These are phyloP conservation scores for Aspidapion aeneum DNA, from an alignment of 2,888 invertebrate genomes.

Conservation along the genomic window DNA sequence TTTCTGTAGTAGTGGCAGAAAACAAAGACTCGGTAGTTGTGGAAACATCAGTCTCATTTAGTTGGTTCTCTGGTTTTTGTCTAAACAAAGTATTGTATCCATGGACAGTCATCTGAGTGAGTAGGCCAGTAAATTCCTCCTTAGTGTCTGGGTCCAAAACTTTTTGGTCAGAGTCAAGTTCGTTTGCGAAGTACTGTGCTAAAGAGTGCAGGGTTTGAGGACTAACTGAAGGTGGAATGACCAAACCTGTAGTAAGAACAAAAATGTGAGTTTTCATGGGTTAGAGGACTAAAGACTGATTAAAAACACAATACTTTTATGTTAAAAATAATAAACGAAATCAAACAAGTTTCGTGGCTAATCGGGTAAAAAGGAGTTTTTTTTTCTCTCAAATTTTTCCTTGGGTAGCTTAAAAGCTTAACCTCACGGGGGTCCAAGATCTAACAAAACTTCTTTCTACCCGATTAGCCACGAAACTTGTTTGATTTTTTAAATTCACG, in stretches of 20 bases:
- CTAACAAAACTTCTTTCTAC: no score
- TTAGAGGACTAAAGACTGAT: no score
- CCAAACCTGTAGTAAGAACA: slow-evolving; percentile 57
- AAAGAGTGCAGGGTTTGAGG: slow-evolving; percentile 75
- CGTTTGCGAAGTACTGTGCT: slow-evolving; percentile 76
- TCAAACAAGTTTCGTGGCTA: no score
- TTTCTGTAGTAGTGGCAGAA: slow-evolving; percentile 1
- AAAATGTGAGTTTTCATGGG: no score
- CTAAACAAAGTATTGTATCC: slow-evolving; percentile 55
- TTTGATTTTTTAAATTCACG: no score
- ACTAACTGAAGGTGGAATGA: slow-evolving; percentile 69
- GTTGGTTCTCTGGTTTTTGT: slow-evolving; percentile 43
- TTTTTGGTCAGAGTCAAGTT: slow-evolving; percentile 56
- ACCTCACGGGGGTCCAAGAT: no score
- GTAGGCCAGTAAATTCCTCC: slow-evolving; percentile 55
- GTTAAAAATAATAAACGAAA: no score
- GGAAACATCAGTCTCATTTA: slow-evolving; percentile 49
- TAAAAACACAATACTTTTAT: no score
- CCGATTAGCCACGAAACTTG: no score
- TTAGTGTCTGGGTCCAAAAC: slow-evolving; percentile 39
- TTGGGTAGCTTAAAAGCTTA: no score
- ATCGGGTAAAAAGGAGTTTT: no score
- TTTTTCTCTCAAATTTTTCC: no score
- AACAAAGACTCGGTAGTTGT: neutral
- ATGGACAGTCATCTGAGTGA: slow-evolving; percentile 65